Base-by-base conservation (phyloP, 2,888 invertebrate species). In the Ophonus ardosiacus region DNA sequence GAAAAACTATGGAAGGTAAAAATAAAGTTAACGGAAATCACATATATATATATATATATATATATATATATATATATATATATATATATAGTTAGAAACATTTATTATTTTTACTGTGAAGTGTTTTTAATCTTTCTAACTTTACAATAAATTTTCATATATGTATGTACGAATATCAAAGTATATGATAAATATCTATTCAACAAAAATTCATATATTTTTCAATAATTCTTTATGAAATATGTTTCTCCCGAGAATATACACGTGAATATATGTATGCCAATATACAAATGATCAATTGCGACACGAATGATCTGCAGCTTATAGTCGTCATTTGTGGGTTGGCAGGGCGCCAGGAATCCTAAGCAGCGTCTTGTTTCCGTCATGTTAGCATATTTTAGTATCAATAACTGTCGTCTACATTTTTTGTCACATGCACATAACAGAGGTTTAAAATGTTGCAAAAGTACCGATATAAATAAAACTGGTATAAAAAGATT, bases 331-430 rank as follows among this genome's bases (percentile, higher is more conserved):
- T 18, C 71, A 43, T 71, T 63, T 65, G 17, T 71, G 10, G 71
- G 17, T 24, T 78, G 76, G 76, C 76, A 51, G 10, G 7, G 24
- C 1, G 8, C 76, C 76, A 78, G 57, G 21, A 78, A 51, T 74
- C 51, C 21, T n/a, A 56, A 78, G 57, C 24, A 78, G 40, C 76
- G 56, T 78, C 24, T 56, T 78, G 51, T 78, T 57, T 18, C 57
- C 43, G 76, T 78, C 57, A 56, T 78, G 31, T 57, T n/a, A 56
- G 76, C 76, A 78, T 78, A 78, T 78, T 78, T 78, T 57, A 57
- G 15, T 17, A 56, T 57, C 56, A 78, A 78, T 56, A 78, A 57
- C 57, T 78, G 76, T 78, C 76, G 15, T 31, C 38, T 68, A 43
- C 74, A 43, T 51, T 51, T 74, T 74, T 74, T 74, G 8, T 43